phyloP scores from a whole-genome alignment of 2,113 vertebrate genomes.

The Chauna torquata region DNA sequence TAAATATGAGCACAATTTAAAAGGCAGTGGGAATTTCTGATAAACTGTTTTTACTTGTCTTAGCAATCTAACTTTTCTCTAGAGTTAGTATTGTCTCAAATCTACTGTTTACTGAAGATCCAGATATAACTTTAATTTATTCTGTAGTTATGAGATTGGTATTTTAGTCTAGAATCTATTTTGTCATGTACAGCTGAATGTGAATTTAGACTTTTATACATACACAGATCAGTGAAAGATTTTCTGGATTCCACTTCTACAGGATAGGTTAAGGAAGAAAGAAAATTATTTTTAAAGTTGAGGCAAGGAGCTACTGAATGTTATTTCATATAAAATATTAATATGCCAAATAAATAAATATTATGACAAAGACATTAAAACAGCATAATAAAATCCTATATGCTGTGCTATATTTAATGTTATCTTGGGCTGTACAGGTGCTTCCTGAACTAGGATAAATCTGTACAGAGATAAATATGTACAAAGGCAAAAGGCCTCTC shows the following conservation, averaged over 20 bases:
- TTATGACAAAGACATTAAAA: conserved; percentile 1
- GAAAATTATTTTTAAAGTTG: not conserved
- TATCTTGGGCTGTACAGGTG: not conserved
- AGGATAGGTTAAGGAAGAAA: not conserved
- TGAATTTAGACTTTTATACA: not conserved
- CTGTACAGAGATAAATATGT: not conserved
- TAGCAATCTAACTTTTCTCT: not conserved
- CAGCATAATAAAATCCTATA: not conserved
- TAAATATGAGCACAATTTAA: conserved; percentile 39
- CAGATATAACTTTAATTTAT: not conserved
- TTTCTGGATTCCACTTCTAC: not conserved
- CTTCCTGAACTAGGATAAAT: not conserved
- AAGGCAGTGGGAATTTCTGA: conserved; percentile 21
- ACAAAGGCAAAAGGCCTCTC: not conserved
- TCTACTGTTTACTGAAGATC: not conserved
- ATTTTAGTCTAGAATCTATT: not conserved
- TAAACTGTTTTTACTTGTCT: not conserved
- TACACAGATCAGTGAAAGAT: not conserved
- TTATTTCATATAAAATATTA: not conserved
- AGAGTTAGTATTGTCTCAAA: conserved; percentile 3
- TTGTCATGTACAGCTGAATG: not conserved
- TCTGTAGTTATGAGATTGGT: not conserved
- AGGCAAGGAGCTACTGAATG: not conserved
- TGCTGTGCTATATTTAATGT: not conserved
- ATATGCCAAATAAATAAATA: not conserved